A percentile compares a stretch with the other conserved stretches of the same genome.
Conservation (phyloP, 2,113 vertebrate genomes). For the Phyllostomus discolor region DNA sequence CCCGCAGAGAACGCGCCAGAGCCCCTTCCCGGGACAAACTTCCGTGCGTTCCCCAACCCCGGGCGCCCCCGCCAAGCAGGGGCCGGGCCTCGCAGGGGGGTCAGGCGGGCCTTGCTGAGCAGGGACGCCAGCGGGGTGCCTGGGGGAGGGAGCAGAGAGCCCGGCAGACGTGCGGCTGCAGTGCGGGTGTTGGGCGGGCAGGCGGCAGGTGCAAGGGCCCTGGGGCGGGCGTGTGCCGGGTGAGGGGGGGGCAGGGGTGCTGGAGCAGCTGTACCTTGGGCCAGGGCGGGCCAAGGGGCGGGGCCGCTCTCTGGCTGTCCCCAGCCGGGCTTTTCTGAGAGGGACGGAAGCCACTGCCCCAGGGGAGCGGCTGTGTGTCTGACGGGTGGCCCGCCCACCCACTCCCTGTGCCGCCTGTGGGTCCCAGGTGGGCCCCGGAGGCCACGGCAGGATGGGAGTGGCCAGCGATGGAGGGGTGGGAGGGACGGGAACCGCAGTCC, state of each 20-base stretch:
- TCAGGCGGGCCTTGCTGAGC: accelerated
- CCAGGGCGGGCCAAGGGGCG: accelerated
- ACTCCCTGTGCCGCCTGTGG: neutral
- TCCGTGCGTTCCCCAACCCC: neutral
- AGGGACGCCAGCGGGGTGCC: accelerated
- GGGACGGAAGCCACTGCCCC: neutral
- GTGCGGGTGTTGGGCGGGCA: accelerated
- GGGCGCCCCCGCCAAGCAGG: accelerated
- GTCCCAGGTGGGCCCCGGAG: neutral
- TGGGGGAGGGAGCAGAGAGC: neutral
- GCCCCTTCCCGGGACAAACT: neutral
- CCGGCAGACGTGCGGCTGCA: neutral
- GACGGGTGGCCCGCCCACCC: neutral
- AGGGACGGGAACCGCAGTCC: accelerated
- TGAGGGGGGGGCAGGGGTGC: accelerated
- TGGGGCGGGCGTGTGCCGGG: neutral
- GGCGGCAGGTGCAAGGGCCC: neutral
- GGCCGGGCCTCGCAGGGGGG: neutral
- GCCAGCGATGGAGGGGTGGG: accelerated
- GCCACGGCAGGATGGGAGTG: too few species aligned
- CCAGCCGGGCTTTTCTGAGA: neutral
- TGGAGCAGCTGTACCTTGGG: accelerated
- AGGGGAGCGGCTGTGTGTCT: accelerated
- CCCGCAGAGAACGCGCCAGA: neutral
- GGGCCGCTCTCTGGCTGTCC: accelerated